phyloP scores from a whole-genome alignment of 1,140 invertebrate genomes.

The Phenacoccus solenopsis region DNA sequence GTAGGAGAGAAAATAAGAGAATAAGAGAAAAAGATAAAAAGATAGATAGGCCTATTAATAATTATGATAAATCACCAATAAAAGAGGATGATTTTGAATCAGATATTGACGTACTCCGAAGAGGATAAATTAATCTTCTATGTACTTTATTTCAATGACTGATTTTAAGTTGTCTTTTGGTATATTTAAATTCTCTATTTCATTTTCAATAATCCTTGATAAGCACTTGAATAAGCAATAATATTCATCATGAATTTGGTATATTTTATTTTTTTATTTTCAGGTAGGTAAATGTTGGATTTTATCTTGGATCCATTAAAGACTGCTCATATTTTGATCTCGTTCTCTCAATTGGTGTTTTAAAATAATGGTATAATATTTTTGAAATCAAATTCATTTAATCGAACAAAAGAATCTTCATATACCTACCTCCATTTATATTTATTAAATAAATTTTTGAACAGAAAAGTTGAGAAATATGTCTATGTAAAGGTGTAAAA shows the following conservation, averaged over 20 bases:
- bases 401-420: slow-evolving; percentile 8
- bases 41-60: not conserved
- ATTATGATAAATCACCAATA: not conserved
- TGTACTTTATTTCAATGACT: not conserved
- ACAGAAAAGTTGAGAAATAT: not conserved
- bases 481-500: too few relatives aligned
- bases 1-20: too few relatives aligned
- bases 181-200: slow-evolving; percentile 3
- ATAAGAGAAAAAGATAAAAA: too few relatives aligned
- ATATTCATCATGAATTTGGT: slow-evolving; percentile 17
- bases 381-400: slow-evolving; percentile 19
- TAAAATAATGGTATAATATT: slow-evolving; percentile 20
- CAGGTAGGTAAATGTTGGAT: slow-evolving; percentile 16
- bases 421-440: slow-evolving; percentile 19
- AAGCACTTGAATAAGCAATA: slow-evolving; percentile 15
- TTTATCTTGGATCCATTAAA: slow-evolving; percentile 12
- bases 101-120: not conserved
- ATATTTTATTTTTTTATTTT: slow-evolving; percentile 19
- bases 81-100: not conserved
- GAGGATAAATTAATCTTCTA: too few relatives aligned
- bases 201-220: slow-evolving; percentile 7
- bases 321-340: slow-evolving; percentile 19
- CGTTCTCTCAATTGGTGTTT: slow-evolving; percentile 15
- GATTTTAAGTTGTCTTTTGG: not conserved
- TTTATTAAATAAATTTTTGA: slow-evolving; percentile 5